Evolutionary conservation across 2,888 invertebrate species (phyloP), one percentile per base, ranked within the genome.

Genomic region (Tetragonisca angustula): DNA sequence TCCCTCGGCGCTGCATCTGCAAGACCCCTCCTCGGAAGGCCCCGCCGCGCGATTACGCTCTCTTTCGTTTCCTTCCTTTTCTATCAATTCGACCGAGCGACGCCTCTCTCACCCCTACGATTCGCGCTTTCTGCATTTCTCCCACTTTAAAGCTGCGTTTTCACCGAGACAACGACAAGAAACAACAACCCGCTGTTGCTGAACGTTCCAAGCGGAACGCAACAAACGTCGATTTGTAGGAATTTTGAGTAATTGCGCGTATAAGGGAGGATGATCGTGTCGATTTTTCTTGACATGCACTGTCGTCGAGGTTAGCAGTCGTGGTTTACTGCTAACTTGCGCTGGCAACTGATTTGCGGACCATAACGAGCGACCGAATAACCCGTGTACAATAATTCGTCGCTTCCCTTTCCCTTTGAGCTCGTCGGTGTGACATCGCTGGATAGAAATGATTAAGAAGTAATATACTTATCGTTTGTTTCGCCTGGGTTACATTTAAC

Each of bases 41-140:
- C 0, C 2, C 79, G n/a, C 52, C 68, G 81, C 82, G 81, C 82
- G 83, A 89, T 89, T 89, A 88, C 82, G 80, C 85, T 89, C 85
- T 85, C 87, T 62, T 82, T 89, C 87, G 79, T 86, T 79, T 80
- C 9, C 1, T 36, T 1, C 0, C 9, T 36, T 36, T 36, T 36
- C 1, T 9, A 84, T 89, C 86, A 75, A 87, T 87, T 83, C 83
- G 67, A 82, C 76, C 76, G 81, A 76, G 65, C 61, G 54, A 24
- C 36, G 54, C 69, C 59, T 27, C 36, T 65, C 43, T 24, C 19
- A 36, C 1, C 59, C 49, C 32, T 27, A 49, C 36, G 36, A 49
- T 36, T 70, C 56, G 56, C 56, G 61, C 27, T 71, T 50, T 21
- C 50, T 15, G 21, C n/a, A 52, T 61, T 49, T 21, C 6, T 32